These are phyloP conservation scores for Meloidogyne floridensis DNA, from an alignment of 1,140 invertebrate genomes.

Conservation along the genomic window DNA sequence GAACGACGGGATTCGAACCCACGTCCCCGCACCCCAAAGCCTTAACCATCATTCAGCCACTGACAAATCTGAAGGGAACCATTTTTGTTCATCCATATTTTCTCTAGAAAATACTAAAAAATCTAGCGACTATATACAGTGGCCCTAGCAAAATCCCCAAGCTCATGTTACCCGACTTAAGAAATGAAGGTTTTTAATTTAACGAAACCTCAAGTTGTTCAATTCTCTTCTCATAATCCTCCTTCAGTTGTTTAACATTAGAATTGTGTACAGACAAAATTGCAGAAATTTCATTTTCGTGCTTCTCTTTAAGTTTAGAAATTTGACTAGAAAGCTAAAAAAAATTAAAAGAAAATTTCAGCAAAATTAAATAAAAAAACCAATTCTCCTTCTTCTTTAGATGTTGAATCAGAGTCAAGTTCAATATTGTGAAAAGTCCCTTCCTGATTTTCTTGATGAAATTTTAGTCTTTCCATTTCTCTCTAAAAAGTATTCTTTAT, in stretches of 20 bases:
- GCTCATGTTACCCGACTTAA: too few relatives aligned
- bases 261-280: conserved; percentile 24
- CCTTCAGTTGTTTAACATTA: conserved; percentile 32
- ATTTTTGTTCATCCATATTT: too few relatives aligned
- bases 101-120: too few relatives aligned
- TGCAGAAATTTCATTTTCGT: conserved; percentile 37
- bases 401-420: conserved; percentile 5
- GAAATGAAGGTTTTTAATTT: not conserved
- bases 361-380: not conserved
- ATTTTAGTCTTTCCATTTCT: conserved; percentile 30
- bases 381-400: conserved; percentile 13
- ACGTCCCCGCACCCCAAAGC: not conserved
- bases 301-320: conserved; percentile 36
- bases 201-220: conserved; percentile 34
- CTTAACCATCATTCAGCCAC: not conserved
- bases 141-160: too few relatives aligned
- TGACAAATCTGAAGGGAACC: too few relatives aligned
- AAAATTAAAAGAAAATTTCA: conserved; percentile 3
- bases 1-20: not conserved
- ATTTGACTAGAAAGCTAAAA: conserved; percentile 22
- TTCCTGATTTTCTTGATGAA: conserved; percentile 22
- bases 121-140: too few relatives aligned
- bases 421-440: conserved; percentile 27
- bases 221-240: conserved; percentile 36
- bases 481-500: conserved; percentile 11